Evolutionary conservation across 2,888 invertebrate genomes (phyloP), one percentile per base, ranked within the genome.

Genomic region (Trissolcus japonicus): DNA sequence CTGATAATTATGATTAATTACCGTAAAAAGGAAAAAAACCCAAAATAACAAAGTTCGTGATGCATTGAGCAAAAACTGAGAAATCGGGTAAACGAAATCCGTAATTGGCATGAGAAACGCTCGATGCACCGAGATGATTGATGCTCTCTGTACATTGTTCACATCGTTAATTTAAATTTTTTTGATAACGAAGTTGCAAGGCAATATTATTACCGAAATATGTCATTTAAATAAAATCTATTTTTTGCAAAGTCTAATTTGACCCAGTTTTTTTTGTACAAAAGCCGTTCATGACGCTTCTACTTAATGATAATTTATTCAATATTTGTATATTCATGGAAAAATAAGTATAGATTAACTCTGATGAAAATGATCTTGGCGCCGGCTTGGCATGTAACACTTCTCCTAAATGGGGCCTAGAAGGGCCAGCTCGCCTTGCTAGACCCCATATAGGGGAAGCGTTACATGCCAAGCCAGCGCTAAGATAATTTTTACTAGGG

Each of bases 211-310:
- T 62, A 29, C 53, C 60, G 7, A 60, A 71, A 71, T 66, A 57
- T 74, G 46, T 19, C 62, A 54, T 29, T 59, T 57, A 62, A 67
- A 54, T 25, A 60, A 35, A 53, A 62, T 57, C 57, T 65, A 67
- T 76, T 76, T 56, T 60, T 51, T 48, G 61, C 29, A 46, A 41
- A 46, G 50, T 66, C 79, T 83, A 83, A 85, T 85, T 84, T 82
- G 84, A 83, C 86, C 86, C 79, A 85, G 82, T 86, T 86, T 75
- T 65, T 56, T 55, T 86, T 80, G 86, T 84, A 80, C 83, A 84
- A 85, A n/a, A 82, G 75, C 80, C 81, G 84, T 85, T 86, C 83
- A 85, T 21, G 25, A 82, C 82, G 81, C 81, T 82, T 60, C 79
- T 75, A 60, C 65, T 69, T 80, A 54, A 75, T 79, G 83, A 85